phyloP scores from a whole-genome alignment of 2,888 invertebrate genomes.

The Drosophila niveifrons region DNA sequence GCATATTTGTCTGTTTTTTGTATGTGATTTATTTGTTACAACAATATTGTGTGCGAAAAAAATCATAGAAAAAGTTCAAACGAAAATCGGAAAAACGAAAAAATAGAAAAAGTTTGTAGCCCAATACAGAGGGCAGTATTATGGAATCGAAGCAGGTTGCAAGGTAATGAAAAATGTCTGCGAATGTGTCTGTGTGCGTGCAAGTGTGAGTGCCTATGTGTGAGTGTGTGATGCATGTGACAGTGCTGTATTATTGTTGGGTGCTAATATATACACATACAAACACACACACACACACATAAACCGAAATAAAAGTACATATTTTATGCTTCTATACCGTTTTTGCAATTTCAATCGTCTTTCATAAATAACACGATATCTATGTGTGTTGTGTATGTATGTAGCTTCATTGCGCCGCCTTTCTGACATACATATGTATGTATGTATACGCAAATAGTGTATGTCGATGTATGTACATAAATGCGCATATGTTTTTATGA shows the following conservation, averaged over 20 bases:
- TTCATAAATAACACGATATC: too few relatives aligned
- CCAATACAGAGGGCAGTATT: not conserved
- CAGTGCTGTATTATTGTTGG: not conserved
- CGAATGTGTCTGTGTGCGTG: constrained; percentile 12
- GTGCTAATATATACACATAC: not conserved
- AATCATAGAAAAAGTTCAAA: too few relatives aligned
- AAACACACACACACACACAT: not conserved
- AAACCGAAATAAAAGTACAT: not conserved
- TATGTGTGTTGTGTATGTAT: too few relatives aligned
- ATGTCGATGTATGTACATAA: not conserved
- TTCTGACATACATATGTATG: too few relatives aligned
- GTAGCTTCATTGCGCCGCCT: too few relatives aligned
- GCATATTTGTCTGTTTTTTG: not conserved
- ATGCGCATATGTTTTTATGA: not conserved
- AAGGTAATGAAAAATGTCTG: constrained; percentile 51
- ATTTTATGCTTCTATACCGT: not conserved
- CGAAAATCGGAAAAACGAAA: not conserved
- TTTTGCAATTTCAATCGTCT: too few relatives aligned
- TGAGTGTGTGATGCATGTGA: not conserved
- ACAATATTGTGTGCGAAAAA: constrained; percentile 1
- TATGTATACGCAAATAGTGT: not conserved
- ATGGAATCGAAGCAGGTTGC: constrained; percentile 28
- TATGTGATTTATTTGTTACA: constrained; percentile 2
- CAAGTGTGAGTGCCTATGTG: not conserved
- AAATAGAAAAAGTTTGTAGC: not conserved